Conservation (phyloP, 2,888 invertebrate species). For the Volucella inanis region DNA sequence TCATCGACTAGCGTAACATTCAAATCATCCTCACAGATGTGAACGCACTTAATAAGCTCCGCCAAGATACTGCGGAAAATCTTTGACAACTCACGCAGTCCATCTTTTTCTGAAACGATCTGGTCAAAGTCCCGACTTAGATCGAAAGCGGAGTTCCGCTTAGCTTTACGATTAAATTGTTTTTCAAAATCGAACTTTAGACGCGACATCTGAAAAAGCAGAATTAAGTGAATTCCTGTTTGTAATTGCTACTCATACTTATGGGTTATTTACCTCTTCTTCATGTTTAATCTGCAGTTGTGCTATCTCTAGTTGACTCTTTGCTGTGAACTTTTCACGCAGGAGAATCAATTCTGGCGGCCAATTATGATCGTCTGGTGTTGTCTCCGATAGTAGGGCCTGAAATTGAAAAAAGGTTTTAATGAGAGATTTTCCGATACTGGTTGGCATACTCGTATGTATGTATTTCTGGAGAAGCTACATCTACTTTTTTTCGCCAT, state of each 20-base stretch:
- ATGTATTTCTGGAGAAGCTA: not conserved
- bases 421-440: not conserved
- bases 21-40: constrained; percentile 90
- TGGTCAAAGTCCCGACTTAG: constrained; percentile 81
- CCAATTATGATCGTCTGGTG: constrained; percentile 88
- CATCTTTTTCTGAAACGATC: constrained; percentile 85
- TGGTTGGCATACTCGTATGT: constrained; percentile 24
- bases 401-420: constrained; percentile 78
- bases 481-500: constrained; percentile 39
- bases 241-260: constrained; percentile 16
- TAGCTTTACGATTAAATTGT: constrained; percentile 82
- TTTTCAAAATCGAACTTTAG: constrained; percentile 82
- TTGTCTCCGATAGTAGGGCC: constrained; percentile 88
- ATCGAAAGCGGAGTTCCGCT: constrained; percentile 82
- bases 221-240: constrained; percentile 8
- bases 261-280: constrained; percentile 84
- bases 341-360: constrained; percentile 89
- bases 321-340: constrained; percentile 88
- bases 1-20: constrained; percentile 89
- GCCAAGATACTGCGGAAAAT: constrained; percentile 87
- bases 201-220: constrained; percentile 81
- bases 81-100: constrained; percentile 86
- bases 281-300: constrained; percentile 85
- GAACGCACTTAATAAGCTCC: constrained; percentile 89
- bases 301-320: constrained; percentile 86